These are phyloP conservation scores for Protula sp. DNA, from an alignment of 2,888 invertebrate genomes.

Conservation along the genomic window DNA sequence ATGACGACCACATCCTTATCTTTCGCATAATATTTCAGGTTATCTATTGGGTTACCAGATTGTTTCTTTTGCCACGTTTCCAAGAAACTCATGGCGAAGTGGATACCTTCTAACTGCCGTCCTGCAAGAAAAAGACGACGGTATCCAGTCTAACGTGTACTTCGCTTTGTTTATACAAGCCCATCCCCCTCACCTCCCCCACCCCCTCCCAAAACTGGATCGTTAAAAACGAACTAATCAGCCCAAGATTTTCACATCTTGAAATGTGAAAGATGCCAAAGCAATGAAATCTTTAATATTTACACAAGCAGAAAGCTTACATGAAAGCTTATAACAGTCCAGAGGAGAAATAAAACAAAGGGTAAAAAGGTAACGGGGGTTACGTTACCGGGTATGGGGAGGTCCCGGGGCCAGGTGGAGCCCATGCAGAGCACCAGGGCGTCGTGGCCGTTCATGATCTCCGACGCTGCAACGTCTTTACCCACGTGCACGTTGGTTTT, in stretches of 20 bases:
- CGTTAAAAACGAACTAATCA: too few relatives aligned
- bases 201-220: too few relatives aligned
- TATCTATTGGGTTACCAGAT: constrained; percentile 62
- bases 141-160: not conserved
- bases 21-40: constrained; percentile 69
- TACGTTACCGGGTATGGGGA: constrained; percentile 57
- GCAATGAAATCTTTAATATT: too few relatives aligned
- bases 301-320: too few relatives aligned
- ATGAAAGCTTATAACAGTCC: too few relatives aligned
- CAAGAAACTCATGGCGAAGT: constrained; percentile 96
- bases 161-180: not conserved
- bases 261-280: too few relatives aligned
- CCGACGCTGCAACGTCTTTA: constrained; percentile 74
- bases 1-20: constrained; percentile 93
- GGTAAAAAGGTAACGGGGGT: too few relatives aligned
- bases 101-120: constrained; percentile 83
- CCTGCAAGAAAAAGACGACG: constrained; percentile 64
- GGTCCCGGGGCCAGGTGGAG: constrained; percentile 92
- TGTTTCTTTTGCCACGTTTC: constrained; percentile 89
- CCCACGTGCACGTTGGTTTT: constrained; percentile 87
- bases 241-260: too few relatives aligned
- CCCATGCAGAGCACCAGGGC: constrained; percentile 87
- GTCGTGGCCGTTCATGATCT: constrained; percentile 65
- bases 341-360: too few relatives aligned
- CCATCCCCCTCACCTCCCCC: not conserved